Base-by-base conservation (phyloP, 2,113 vertebrate genomes). In the Oreochromis aureus region DNA sequence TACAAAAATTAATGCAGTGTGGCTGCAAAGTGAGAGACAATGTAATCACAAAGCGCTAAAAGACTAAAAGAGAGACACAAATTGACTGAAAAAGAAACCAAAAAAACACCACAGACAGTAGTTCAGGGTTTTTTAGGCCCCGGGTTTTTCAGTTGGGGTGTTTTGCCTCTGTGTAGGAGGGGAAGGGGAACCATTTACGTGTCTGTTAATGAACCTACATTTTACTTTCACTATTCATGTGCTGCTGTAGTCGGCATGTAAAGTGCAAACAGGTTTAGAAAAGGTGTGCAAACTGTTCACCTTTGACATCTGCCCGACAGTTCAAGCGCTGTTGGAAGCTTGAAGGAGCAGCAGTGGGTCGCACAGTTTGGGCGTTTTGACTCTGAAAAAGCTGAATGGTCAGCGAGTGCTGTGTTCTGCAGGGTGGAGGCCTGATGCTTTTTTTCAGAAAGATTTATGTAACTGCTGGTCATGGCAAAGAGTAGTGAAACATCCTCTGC, bases 401-500 rank as follows among this genome's bases (percentile, higher is more conserved):
- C 82, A 73, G 76, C 69, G 86, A 78, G 27, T 87, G 86, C 81
- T 91, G 84, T 87, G 73, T 36, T 87, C 59, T 81, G 78, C 83
- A 87, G 93, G 91, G 93, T 89, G 94, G 92, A 88, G 92, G 87
- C 90, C 89, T 6, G 30, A 44, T 84, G 69, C 81, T 44, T 51
- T 87, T 76, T 80, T 87, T 80, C 58, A 76, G 79, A 89, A 55
- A 10, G 87, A 24, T 78, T 95, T 91, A 93, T 90, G 87, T 86
- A 93, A 95, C 76, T 10, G 71, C 16, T 85, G 90, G 90, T 94
- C 91, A 82, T 71, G 56, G 80, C 55, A 19, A 73, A 89, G 78
- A 5, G 90, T 56, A 87, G 86, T 89, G 88, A 91, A 90, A 93
- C 93, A 91, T 93, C 91, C 89, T 89, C 91, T 80, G 55, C 86